A percentile compares a stretch with the other conserved stretches of the same genome.
Evolutionary conservation across 2,888 invertebrate genomes (phyloP).

Genomic region (Odiellus spinosus): DNA sequence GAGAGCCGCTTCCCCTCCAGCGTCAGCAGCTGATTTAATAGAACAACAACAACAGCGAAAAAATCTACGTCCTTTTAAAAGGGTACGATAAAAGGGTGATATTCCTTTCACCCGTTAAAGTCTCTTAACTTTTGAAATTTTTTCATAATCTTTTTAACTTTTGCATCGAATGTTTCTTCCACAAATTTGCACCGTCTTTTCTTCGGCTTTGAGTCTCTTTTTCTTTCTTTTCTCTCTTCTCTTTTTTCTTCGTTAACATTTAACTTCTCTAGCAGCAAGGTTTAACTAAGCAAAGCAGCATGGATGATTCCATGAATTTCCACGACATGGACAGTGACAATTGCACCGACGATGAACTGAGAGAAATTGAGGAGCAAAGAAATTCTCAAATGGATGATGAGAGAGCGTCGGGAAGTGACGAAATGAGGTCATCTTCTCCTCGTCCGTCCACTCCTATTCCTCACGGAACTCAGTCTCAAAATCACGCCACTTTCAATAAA

Average conservation of each 20-base stretch:
- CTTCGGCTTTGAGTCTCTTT: too few species aligned
- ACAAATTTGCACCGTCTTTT: too few species aligned
- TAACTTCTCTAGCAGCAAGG: constrained; percentile 27
- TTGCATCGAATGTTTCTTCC: too few species aligned
- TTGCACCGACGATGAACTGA: constrained; percentile 31
- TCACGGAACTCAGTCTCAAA: constrained; percentile 4
- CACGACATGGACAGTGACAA: constrained; percentile 45
- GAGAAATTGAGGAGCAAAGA: constrained; percentile 30
- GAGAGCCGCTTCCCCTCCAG: constrained; percentile 88
- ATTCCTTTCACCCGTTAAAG: background rate
- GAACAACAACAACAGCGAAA: constrained; percentile 68
- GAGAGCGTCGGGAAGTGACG: constrained; percentile 5
- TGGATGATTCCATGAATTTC: constrained; percentile 64
- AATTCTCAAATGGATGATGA: constrained; percentile 9
- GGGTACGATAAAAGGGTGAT: constrained; percentile 6
- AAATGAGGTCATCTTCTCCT: constrained; percentile 36
- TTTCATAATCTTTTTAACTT: too few species aligned
- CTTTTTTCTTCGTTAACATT: too few species aligned
- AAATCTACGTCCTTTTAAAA: constrained; percentile 42
- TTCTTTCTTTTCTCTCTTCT: too few species aligned
- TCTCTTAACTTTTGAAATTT: too few species aligned
- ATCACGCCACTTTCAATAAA: constrained; percentile 23
- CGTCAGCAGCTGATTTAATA: constrained; percentile 72
- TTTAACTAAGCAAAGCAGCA: constrained; percentile 78
- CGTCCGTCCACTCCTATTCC: constrained; percentile 37